These are phyloP conservation scores for Corticium candelabrum DNA, from an alignment of 37 sponge, comb jelly and placozoan species.

Conservation along the genomic window DNA sequence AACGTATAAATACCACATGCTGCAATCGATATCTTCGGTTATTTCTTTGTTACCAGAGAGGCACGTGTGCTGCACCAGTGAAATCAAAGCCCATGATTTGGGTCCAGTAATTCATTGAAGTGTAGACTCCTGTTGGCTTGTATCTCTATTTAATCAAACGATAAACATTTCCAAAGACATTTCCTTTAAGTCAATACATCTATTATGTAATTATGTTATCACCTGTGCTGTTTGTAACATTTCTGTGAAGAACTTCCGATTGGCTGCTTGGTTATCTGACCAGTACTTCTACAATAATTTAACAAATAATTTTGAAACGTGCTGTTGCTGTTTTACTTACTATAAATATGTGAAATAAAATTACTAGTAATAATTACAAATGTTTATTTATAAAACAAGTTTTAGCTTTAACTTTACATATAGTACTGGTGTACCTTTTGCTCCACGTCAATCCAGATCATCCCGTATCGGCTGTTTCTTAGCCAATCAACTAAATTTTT, in stretches of 20 bases:
- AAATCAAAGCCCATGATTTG: constrained; percentile 56
- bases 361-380: too few species aligned
- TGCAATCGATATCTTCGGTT: too few species aligned
- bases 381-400: too few species aligned
- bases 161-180: too few species aligned
- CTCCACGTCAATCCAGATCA: constrained; percentile 5
- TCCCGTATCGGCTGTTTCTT: constrained; percentile 3
- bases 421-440: too few species aligned
- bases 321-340: neutral
- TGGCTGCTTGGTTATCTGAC: constrained; percentile 22
- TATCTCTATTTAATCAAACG: neutral
- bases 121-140: constrained; percentile 55
- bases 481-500: neutral
- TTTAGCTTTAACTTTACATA: too few species aligned
- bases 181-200: too few species aligned
- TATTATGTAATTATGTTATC: neutral
- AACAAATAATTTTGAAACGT: neutral
- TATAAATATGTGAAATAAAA: too few species aligned
- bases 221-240: constrained; percentile 43
- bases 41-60: constrained; percentile 80
- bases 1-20: too few species aligned
- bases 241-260: constrained; percentile 69
- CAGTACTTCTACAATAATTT: constrained; percentile 48
- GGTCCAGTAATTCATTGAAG: constrained; percentile 64
- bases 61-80: constrained; percentile 45